These are phyloP conservation scores for Kryphioiulus occultus DNA, from an alignment of 2,888 invertebrate species.

Conservation along the genomic window DNA sequence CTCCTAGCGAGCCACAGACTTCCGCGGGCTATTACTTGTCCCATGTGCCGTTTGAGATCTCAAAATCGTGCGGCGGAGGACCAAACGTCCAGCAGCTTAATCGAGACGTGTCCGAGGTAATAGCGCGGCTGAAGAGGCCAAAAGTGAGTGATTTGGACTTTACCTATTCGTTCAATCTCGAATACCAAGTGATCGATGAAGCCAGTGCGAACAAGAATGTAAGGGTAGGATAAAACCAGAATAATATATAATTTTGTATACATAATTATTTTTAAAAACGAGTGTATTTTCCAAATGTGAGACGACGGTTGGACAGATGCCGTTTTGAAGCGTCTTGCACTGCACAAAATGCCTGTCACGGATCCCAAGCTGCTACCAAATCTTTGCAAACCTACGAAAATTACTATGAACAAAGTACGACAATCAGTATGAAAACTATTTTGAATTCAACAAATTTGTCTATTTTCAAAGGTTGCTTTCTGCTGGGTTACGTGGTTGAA, in stretches of 20 bases:
- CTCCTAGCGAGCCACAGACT: not conserved
- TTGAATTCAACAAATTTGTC: too few species aligned
- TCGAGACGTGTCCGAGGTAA: not conserved
- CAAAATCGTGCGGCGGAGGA: slow-evolving; percentile 43
- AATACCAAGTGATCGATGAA: slow-evolving; percentile 41
- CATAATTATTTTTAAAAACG: not conserved
- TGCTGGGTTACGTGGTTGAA: too few species aligned
- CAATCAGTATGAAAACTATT: too few species aligned
- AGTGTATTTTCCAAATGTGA: not conserved
- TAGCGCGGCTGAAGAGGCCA: not conserved
- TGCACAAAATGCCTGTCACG: not conserved
- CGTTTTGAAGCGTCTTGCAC: not conserved
- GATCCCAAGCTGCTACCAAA: not conserved
- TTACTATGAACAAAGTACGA: not conserved
- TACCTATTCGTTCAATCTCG: slow-evolving; percentile 43
- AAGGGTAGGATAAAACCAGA: not conserved
- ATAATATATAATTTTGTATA: not conserved
- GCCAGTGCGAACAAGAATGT: not conserved
- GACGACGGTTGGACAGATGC: not conserved
- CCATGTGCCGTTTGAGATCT: slow-evolving; percentile 35
- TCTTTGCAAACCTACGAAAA: not conserved
- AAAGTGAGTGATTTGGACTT: slow-evolving; percentile 27
- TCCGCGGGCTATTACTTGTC: slow-evolving; percentile 41
- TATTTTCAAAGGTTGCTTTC: too few species aligned
- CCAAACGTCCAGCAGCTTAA: not conserved